A percentile compares a stretch with the other conserved stretches of the same genome.
Conservation (phyloP, 2,888 invertebrate species). For the Steinernema hermaphroditum region DNA sequence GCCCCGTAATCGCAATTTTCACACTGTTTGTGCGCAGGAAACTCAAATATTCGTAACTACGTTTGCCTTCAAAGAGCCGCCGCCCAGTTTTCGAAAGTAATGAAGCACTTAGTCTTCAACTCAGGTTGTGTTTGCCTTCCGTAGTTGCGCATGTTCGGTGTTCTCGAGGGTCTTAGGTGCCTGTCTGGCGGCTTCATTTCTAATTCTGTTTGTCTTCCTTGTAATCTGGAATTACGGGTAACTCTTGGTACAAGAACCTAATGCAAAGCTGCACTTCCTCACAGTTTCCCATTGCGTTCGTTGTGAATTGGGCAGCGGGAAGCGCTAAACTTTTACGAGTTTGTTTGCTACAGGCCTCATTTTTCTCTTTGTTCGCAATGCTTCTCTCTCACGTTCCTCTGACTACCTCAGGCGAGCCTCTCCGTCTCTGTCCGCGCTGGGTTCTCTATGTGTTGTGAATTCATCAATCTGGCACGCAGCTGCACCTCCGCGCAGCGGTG, state of each 20-base stretch:
- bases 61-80: background rate
- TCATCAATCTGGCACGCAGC: background rate
- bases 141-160: slow-evolving; percentile 16
- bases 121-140: slow-evolving; percentile 3
- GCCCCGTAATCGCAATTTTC: no score
- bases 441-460: background rate
- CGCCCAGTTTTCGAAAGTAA: background rate
- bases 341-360: background rate
- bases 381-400: background rate
- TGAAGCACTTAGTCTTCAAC: background rate
- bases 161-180: background rate
- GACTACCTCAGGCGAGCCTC: background rate
- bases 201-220: slow-evolving; percentile 24
- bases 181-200: slow-evolving; percentile 13
- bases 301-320: no score
- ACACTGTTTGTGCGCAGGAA: background rate
- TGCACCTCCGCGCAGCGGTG: background rate
- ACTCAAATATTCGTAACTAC: background rate
- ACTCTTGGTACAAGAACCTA: no score
- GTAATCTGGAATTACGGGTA: slow-evolving; percentile 1
- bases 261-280: no score
- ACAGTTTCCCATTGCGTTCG: no score
- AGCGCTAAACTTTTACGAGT: slow-evolving; percentile 15
- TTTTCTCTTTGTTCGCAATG: slow-evolving; percentile 6
- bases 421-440: background rate